Evolutionary conservation across 2,797 vertebrate species (phyloP).

Genomic region (Darevskia nairensis): DNA sequence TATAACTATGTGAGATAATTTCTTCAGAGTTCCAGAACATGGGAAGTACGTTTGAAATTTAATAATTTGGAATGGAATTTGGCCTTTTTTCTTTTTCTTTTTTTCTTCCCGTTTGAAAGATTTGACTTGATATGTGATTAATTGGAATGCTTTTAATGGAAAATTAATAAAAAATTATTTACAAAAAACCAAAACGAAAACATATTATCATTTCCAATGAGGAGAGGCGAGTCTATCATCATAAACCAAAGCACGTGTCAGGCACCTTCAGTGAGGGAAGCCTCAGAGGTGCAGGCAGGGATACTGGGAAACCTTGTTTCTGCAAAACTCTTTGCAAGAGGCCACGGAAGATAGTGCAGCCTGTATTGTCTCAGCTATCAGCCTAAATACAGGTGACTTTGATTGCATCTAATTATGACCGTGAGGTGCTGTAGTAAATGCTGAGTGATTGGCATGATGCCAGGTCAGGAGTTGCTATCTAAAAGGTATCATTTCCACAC

Average conservation of each 20-base stretch:
- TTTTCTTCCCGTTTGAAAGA: no score
- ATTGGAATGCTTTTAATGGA: no score
- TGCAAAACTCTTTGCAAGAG: constrained; percentile 45
- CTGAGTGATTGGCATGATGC: constrained; percentile 51
- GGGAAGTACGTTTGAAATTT: no score
- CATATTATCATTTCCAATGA: background rate
- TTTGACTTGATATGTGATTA: no score
- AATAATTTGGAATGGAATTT: no score
- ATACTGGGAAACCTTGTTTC: background rate
- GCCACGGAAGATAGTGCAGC: constrained; percentile 59
- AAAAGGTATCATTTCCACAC: constrained; percentile 53
- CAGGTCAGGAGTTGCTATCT: constrained; percentile 50
- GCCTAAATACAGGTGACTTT: constrained; percentile 59
- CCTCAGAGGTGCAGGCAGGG: no score
- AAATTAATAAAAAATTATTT: no score
- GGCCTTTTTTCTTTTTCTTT: no score
- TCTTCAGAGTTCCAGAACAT: no score
- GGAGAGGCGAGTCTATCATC: background rate
- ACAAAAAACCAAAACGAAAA: no score
- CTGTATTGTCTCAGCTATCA: constrained; percentile 4
- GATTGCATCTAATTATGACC: constrained; percentile 68
- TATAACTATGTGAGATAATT: no score
- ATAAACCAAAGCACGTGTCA: background rate
- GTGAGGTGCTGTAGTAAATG: constrained; percentile 10
- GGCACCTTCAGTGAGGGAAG: background rate